Conservation (phyloP, 2,113 vertebrate species). For the Pardalotus punctatus region DNA sequence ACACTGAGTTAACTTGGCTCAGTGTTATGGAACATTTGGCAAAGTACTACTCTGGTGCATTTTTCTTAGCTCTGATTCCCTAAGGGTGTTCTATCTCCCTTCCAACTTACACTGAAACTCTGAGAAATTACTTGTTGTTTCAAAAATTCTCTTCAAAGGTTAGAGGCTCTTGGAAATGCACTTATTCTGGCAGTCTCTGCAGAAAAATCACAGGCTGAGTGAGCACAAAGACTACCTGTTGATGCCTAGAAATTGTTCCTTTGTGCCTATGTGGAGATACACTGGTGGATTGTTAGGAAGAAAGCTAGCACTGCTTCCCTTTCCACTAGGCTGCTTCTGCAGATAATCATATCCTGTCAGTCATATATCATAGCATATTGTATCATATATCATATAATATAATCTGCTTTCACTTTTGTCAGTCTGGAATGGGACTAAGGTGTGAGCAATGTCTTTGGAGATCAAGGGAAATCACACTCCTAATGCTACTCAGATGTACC, state of each 20-base stretch:
- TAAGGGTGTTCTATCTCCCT: background rate
- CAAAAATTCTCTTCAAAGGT: background rate
- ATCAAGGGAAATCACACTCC: background rate
- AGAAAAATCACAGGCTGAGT: background rate
- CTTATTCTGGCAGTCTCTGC: background rate
- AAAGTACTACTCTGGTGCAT: constrained; percentile 9
- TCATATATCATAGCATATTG: background rate
- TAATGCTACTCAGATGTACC: background rate
- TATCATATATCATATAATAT: background rate
- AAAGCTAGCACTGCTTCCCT: background rate
- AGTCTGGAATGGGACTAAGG: background rate
- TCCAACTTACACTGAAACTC: background rate
- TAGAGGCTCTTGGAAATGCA: background rate
- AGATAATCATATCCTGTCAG: background rate
- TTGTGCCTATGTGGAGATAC: background rate
- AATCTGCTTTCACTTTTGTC: background rate
- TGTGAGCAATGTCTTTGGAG: background rate
- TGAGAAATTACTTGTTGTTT: constrained; percentile 31
- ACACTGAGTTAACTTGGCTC: constrained; percentile 26
- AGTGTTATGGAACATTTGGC: constrained; percentile 20
- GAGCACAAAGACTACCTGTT: background rate
- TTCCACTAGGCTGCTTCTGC: background rate
- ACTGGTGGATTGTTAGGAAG: background rate
- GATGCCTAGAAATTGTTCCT: background rate
- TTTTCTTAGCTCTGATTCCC: constrained; percentile 27